Conservation (phyloP, 2,113 vertebrate genomes). For the Numenius arquata region DNA sequence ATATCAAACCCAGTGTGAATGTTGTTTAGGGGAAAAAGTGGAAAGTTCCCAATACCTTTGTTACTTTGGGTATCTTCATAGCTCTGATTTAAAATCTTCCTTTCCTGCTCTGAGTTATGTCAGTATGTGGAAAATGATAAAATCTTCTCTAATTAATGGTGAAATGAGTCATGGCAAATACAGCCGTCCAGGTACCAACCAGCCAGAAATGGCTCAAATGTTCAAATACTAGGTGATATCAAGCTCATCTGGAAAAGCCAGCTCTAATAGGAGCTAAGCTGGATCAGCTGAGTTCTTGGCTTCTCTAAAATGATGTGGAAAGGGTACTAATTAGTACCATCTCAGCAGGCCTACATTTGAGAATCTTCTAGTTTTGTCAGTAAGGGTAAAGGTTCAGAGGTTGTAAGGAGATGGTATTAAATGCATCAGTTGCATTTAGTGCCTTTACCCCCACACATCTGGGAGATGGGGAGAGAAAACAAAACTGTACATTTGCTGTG, state of each 20-base stretch:
- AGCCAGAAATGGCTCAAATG: background rate
- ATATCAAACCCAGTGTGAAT: background rate
- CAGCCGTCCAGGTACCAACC: background rate
- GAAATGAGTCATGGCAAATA: background rate
- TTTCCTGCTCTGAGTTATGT: background rate
- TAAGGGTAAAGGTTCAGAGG: background rate
- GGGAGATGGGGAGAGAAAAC: background rate
- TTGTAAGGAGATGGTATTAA: background rate
- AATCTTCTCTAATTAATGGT: background rate
- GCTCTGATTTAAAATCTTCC: background rate
- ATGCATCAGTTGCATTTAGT: background rate
- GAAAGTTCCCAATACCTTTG: background rate
- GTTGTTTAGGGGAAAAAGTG: background rate
- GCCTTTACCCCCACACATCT: background rate
- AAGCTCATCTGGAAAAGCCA: background rate
- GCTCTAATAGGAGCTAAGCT: background rate
- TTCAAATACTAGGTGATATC: background rate
- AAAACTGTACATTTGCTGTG: background rate
- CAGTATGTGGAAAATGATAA: background rate
- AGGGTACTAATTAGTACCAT: background rate
- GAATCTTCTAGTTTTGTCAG: background rate
- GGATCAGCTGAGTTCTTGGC: background rate
- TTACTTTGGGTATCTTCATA: background rate
- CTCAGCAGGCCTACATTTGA: background rate
- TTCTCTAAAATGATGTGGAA: background rate